These are phyloP conservation scores for Latheticus oryzae DNA, from an alignment of 2,888 invertebrate genomes.

Conservation along the genomic window DNA sequence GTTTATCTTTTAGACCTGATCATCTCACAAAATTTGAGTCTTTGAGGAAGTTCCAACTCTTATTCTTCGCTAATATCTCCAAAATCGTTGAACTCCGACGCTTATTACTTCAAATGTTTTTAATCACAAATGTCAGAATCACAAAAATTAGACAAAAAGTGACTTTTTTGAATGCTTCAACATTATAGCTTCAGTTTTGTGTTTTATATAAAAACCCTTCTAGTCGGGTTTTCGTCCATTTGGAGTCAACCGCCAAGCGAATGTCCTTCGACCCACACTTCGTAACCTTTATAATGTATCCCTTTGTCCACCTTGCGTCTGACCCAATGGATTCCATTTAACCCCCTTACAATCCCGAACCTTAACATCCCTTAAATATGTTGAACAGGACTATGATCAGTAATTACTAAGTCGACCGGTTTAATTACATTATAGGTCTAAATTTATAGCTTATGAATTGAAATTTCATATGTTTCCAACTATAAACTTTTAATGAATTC, in stretches of 20 bases:
- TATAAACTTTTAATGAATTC: conserved; percentile 28
- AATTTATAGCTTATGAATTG: conserved; percentile 45
- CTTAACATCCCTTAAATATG: conserved; percentile 38
- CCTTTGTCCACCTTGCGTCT: conserved; percentile 40
- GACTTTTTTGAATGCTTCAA: too few relatives aligned
- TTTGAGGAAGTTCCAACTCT: too few relatives aligned
- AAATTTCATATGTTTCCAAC: conserved; percentile 36
- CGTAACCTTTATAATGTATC: conserved; percentile 42
- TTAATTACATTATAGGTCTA: conserved; percentile 45
- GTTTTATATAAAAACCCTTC: too few relatives aligned
- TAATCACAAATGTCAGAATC: too few relatives aligned
- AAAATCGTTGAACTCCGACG: too few relatives aligned
- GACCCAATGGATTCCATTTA: conserved; percentile 41
- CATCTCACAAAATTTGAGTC: too few relatives aligned
- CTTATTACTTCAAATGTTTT: too few relatives aligned
- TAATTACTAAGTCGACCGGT: conserved; percentile 44
- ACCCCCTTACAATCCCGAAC: conserved; percentile 26
- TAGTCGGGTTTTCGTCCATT: conserved; percentile 41
- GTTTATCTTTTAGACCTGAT: too few relatives aligned
- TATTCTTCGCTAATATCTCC: too few relatives aligned
- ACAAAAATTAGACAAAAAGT: too few relatives aligned
- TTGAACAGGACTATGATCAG: conserved; percentile 42
- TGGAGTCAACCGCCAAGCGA: conserved; percentile 43
- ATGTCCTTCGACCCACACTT: conserved; percentile 44
- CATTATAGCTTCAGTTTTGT: too few relatives aligned